Evolutionary conservation across 2,113 vertebrate genomes (phyloP).

Genomic region (Peromyscus leucopus): DNA sequence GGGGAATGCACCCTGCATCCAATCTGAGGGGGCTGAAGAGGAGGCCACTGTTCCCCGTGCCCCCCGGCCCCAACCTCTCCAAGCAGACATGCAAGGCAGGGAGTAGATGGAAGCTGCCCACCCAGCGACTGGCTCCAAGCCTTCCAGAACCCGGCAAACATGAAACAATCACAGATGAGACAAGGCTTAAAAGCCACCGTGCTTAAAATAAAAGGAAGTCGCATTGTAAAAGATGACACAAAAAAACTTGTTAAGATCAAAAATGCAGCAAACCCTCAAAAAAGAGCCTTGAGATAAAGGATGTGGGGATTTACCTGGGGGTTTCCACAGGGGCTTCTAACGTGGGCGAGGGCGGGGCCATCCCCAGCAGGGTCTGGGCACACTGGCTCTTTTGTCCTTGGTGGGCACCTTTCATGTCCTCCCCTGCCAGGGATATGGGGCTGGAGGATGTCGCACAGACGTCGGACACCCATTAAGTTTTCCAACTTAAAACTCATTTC

Average conservation of each 20-base stretch:
- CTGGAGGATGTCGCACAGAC: constrained; percentile 64
- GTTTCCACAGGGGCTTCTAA: constrained; percentile 84
- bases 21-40: background rate
- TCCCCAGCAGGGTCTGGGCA: constrained; percentile 67
- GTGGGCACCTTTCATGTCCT: constrained; percentile 78
- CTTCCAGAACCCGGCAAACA: constrained; percentile 83
- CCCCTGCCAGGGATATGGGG: constrained; percentile 48
- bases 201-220: constrained; percentile 84
- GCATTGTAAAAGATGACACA: constrained; percentile 85
- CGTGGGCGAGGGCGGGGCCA: constrained; percentile 50
- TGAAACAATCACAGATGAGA: constrained; percentile 88
- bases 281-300: constrained; percentile 81
- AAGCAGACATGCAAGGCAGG: background rate
- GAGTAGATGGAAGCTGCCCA: constrained; percentile 71
- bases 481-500: constrained; percentile 77
- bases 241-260: constrained; percentile 87
- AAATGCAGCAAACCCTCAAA: constrained; percentile 86
- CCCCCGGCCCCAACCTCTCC: background rate
- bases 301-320: constrained; percentile 77
- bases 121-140: constrained; percentile 77
- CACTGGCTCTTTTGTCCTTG: constrained; percentile 65
- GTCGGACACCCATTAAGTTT: constrained; percentile 60
- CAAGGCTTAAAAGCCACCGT: constrained; percentile 76
- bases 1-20: background rate
- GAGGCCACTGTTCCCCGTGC: background rate